phyloP scores from a whole-genome alignment of 2,113 vertebrate species.

The Poeciliopsis turrubarensis region DNA sequence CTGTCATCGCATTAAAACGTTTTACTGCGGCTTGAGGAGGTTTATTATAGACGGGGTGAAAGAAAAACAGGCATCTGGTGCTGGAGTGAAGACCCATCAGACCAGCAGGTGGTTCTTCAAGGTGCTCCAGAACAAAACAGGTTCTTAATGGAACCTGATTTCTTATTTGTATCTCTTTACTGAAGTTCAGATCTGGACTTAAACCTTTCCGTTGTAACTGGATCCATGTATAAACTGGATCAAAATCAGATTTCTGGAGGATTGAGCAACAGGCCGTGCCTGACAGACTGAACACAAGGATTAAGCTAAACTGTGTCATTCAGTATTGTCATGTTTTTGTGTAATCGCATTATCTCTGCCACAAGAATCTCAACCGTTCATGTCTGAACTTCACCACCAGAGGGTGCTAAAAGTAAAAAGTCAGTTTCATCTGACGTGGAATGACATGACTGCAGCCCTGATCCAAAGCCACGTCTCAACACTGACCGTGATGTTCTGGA shows the following conservation, averaged over 20 bases:
- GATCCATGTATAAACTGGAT: neutral
- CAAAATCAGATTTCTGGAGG: neutral
- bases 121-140: neutral
- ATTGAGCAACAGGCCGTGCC: neutral
- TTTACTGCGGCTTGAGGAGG: neutral
- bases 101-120: neutral
- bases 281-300: neutral
- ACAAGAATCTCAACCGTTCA: neutral
- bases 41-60: neutral
- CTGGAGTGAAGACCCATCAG: neutral
- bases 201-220: no score
- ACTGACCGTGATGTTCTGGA: constrained; percentile 90
- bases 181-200: neutral
- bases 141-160: neutral
- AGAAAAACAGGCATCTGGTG: neutral
- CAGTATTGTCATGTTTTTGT: neutral
- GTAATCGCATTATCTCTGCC: neutral
- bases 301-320: neutral
- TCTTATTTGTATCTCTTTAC: neutral
- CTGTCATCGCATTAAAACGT: constrained; percentile 10
- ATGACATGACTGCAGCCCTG: neutral
- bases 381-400: neutral
- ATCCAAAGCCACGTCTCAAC: neutral
- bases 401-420: neutral
- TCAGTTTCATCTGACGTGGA: neutral